Base-by-base conservation (phyloP, 2,113 vertebrate species). In the Nothoprocta perdicaria region DNA sequence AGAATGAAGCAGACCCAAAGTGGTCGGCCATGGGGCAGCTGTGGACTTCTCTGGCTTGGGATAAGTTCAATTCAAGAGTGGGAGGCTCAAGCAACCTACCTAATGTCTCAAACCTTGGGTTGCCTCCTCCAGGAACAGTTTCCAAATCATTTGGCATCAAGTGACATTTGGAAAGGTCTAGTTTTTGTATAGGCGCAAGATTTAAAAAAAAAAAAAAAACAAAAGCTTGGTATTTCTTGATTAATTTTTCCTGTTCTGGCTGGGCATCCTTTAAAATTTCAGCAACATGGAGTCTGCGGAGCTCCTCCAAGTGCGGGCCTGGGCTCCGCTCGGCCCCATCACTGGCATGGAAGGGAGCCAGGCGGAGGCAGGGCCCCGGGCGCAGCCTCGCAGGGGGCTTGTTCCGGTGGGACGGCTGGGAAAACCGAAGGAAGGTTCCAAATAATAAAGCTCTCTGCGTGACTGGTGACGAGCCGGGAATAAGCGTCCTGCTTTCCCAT, bases 261-360 rank as follows among this genome's bases (percentile, higher is more conserved):
- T 7, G 29, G 61, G 53, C 10, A 15, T 73, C 87, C 15, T 57
- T 11, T 69, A 26, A 40, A 10, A 83, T 27, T 22, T 76, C 9
- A 93, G 96, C 90, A 92, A 97, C 96, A 93, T 97, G 94, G 95
- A 96, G 97, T 96, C 97, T 98, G 97, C 97, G 97, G 97, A 97
- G 97, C 96, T 97, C 97, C 97, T 97, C 96, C 97, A 97, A 96
- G 96, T 96, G 88, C 92, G 96, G 93, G 96, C 97, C 97, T 94
- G 90, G 90, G 94, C 98, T 97, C 97, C 98, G 97, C 96, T 98
- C 97, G 97, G 96, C 98, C 99, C 97, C 98, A 98, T 99, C 98
- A 99, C 98, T 98, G 97, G 98, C 98, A 98, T 98, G 98, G 98
- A 98, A 98, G 96, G 97, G 94, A 98, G 98, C 98, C 98, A 99